Percentiles rank a stretch among this genome's conserved stretches.
phyloP scores from a whole-genome alignment of 2,113 vertebrate species.

The Triplophysa dalaica region DNA sequence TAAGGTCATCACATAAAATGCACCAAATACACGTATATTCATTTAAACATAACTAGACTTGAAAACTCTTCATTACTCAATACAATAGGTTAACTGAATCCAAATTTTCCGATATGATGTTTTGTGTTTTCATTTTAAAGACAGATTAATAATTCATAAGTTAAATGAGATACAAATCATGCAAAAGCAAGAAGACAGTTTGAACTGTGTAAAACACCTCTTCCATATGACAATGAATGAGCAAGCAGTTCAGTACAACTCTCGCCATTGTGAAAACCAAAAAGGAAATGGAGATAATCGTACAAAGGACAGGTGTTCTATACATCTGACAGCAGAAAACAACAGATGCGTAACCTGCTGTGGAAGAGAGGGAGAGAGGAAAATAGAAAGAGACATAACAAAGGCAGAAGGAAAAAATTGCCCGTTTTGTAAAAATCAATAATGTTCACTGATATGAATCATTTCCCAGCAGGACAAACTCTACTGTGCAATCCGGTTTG shows the following conservation, averaged over 20 bases:
- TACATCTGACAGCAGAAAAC: constrained; percentile 43
- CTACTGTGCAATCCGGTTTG: constrained; percentile 63
- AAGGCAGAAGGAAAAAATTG: constrained; percentile 55
- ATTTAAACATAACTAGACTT: too few species aligned
- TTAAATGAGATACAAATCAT: too few species aligned
- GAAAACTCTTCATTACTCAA: too few species aligned
- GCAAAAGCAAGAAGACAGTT: too few species aligned
- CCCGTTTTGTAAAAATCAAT: constrained; percentile 72
- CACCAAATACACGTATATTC: too few species aligned
- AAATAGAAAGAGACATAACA: constrained; percentile 55
- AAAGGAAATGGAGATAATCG: constrained; percentile 28
- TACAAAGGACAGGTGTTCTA: constrained; percentile 45
- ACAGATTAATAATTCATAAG: too few species aligned
- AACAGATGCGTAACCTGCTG: constrained; percentile 51
- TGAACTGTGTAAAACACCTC: not conserved
- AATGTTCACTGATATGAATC: constrained; percentile 79
- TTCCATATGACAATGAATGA: not conserved
- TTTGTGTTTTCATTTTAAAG: too few species aligned
- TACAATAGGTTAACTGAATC: too few species aligned
- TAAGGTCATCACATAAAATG: too few species aligned
- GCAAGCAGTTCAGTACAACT: not conserved
- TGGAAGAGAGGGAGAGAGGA: constrained; percentile 29
- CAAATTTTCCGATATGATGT: too few species aligned
- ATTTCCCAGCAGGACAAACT: constrained; percentile 70
- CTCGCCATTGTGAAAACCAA: not conserved